These are phyloP conservation scores for Acanthacorydalis orientalis DNA, from an alignment of 2,888 invertebrate species.

Conservation along the genomic window DNA sequence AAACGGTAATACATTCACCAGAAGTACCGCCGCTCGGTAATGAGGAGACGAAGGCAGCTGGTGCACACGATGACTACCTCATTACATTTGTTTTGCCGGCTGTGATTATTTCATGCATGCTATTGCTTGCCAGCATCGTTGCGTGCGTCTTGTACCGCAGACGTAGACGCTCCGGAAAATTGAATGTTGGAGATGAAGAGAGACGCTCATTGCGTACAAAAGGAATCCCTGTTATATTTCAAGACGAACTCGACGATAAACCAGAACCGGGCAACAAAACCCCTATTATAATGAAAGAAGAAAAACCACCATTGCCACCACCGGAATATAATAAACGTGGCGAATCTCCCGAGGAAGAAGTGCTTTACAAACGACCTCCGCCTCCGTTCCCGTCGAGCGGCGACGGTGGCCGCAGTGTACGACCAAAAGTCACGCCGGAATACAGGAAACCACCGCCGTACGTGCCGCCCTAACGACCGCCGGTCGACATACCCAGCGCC, in stretches of 20 bases:
- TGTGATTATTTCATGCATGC: constrained; percentile 73
- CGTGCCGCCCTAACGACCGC: constrained; percentile 72
- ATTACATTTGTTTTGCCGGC: constrained; percentile 80
- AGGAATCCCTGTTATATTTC: constrained; percentile 88
- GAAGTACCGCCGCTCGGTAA: constrained; percentile 15
- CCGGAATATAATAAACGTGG: constrained; percentile 49
- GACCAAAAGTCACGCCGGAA: constrained; percentile 73
- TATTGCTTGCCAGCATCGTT: constrained; percentile 69
- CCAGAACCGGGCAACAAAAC: constrained; percentile 79
- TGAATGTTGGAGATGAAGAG: constrained; percentile 69
- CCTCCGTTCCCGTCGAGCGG: constrained; percentile 55
- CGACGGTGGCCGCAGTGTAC: constrained; percentile 53
- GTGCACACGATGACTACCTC: constrained; percentile 43
- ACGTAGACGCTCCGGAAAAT: constrained; percentile 67
- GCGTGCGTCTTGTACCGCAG: constrained; percentile 78
- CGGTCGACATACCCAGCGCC: no score
- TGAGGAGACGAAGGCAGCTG: constrained; percentile 15
- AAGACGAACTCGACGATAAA: constrained; percentile 89
- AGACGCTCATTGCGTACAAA: constrained; percentile 69
- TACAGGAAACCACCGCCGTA: constrained; percentile 94
- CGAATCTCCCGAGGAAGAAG: constrained; percentile 29
- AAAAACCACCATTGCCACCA: constrained; percentile 81
- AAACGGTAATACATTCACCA: constrained; percentile 19
- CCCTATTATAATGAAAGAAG: constrained; percentile 87
- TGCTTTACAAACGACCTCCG: constrained; percentile 83